Conservation (phyloP, 2,113 vertebrate species). For the Gallinago paraguaiae region DNA sequence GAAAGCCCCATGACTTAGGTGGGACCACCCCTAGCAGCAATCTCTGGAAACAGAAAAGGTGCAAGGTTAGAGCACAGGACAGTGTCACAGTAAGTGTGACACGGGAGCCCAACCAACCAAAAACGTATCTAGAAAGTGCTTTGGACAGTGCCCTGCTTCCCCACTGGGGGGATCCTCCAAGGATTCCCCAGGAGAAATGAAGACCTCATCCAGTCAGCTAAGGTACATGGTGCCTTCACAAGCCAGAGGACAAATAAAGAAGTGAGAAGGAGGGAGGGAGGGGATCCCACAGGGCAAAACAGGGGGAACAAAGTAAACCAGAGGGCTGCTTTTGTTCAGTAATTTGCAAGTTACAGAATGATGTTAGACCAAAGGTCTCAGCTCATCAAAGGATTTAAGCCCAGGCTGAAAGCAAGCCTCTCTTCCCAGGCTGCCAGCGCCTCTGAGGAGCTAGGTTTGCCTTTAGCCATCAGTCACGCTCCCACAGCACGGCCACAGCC, state of each 20-base stretch:
- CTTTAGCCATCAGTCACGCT: background rate
- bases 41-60: background rate
- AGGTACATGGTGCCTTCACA: background rate
- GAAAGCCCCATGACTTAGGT: background rate
- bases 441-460: background rate
- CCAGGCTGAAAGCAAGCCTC: background rate
- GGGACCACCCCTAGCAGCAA: background rate
- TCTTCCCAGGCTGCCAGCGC: background rate
- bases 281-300: background rate
- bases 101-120: background rate
- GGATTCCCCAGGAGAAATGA: background rate
- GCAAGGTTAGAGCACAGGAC: background rate
- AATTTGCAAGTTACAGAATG: background rate
- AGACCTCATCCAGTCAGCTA: background rate
- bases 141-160: background rate
- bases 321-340: background rate
- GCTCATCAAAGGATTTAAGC: background rate
- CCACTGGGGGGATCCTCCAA: fast-evolving
- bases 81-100: fast-evolving
- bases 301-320: background rate
- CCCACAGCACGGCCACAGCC: background rate
- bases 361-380: background rate
- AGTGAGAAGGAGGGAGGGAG: background rate
- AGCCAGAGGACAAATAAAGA: background rate
- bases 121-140: background rate